A percentile compares a stretch with the other conserved stretches of the same genome.
These are phyloP conservation scores for Myotis brandtii DNA, from an alignment of 2,113 vertebrate species.

Conservation along the genomic window DNA sequence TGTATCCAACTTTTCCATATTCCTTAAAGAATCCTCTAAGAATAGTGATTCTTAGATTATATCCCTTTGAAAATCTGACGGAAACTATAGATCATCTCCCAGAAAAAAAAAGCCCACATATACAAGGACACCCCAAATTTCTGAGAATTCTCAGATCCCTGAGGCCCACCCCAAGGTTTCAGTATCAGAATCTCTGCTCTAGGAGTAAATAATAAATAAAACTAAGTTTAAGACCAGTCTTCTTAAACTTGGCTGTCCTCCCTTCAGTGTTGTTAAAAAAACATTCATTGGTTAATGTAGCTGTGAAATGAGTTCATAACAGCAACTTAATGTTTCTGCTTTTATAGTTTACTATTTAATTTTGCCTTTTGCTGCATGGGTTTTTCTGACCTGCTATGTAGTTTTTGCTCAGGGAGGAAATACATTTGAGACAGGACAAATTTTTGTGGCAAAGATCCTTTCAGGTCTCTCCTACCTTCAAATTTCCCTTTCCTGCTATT, in stretches of 20 bases:
- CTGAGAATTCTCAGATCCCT: background rate
- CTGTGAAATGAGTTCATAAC: background rate
- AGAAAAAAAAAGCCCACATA: background rate
- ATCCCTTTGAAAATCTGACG: background rate
- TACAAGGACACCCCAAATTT: background rate
- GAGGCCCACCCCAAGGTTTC: background rate
- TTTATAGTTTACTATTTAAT: background rate
- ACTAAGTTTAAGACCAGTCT: background rate
- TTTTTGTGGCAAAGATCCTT: constrained; percentile 21
- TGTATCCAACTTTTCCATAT: background rate
- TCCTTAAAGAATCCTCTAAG: background rate
- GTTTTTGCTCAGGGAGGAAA: constrained; percentile 11
- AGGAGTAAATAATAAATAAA: background rate
- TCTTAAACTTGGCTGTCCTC: background rate
- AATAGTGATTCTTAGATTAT: background rate
- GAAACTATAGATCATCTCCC: background rate
- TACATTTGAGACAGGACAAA: background rate
- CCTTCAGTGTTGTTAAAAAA: background rate
- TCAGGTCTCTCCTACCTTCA: background rate
- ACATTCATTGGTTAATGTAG: background rate
- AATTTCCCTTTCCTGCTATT: constrained; percentile 43
- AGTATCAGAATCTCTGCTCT: background rate
- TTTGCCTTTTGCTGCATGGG: background rate
- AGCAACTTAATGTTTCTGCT: background rate
- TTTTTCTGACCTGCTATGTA: background rate